phyloP scores from a whole-genome alignment of 2,797 vertebrate genomes.

The Coracias cyanogaster region DNA sequence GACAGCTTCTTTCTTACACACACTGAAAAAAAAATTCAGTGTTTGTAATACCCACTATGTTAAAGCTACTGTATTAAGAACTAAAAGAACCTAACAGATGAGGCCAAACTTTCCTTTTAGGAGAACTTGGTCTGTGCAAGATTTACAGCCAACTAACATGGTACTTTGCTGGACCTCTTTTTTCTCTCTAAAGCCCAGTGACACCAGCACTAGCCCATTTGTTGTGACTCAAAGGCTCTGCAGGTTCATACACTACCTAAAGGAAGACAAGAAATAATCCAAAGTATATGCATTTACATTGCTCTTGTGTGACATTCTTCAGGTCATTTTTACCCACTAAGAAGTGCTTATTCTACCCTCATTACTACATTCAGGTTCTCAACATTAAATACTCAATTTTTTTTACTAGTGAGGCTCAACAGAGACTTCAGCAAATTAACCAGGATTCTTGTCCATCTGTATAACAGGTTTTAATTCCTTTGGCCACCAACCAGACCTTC shows the following conservation, averaged over 20 bases:
- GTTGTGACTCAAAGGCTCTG: background rate
- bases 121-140: background rate
- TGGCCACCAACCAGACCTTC: background rate
- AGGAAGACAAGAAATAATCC: background rate
- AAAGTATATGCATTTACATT: background rate
- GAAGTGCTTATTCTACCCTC: background rate
- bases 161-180: background rate
- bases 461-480: background rate
- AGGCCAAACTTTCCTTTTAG: background rate
- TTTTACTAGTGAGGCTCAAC: background rate
- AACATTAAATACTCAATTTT: background rate
- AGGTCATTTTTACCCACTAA: background rate
- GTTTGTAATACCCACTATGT: background rate
- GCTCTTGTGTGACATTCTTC: background rate
- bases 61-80: background rate
- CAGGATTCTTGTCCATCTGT: background rate
- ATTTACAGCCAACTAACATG: background rate
- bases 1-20: constrained; percentile 1
- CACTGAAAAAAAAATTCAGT: background rate
- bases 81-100: background rate
- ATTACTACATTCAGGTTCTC: background rate
- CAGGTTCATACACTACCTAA: background rate
- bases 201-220: background rate
- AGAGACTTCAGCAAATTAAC: background rate
- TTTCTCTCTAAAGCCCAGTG: background rate